These are phyloP conservation scores for Anagyrus pseudococci DNA, from an alignment of 2,888 invertebrate species.

Conservation along the genomic window DNA sequence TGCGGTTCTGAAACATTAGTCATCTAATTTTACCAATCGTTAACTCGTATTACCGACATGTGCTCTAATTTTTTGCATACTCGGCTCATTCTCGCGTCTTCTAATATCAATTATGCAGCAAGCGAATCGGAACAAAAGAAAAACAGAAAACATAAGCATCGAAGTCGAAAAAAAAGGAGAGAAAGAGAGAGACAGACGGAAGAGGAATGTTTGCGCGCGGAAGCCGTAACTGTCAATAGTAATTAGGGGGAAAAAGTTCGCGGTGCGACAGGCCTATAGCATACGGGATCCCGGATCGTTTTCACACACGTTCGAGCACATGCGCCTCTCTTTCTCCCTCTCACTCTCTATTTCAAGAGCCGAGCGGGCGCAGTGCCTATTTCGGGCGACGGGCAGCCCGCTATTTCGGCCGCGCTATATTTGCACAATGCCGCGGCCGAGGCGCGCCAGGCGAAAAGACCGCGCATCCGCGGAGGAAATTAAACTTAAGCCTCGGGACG, in stretches of 20 bases:
- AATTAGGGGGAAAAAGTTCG: constrained; percentile 29
- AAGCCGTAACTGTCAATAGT: constrained; percentile 16
- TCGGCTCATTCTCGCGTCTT: no score
- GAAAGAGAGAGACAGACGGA: no score
- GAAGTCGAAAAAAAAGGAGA: no score
- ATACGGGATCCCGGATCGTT: neutral
- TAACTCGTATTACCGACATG: no score
- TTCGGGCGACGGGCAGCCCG: constrained; percentile 17
- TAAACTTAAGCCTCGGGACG: constrained; percentile 35
- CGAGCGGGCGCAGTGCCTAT: constrained; percentile 19
- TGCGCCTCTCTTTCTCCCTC: no score
- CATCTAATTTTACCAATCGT: no score
- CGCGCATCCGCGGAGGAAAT: constrained; percentile 25
- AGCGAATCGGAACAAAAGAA: no score
- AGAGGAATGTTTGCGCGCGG: constrained; percentile 11
- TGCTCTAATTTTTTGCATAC: no score
- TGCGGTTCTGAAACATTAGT: no score
- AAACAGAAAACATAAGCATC: no score
- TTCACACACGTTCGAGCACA: neutral
- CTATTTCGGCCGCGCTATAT: constrained; percentile 36
- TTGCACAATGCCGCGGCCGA: constrained; percentile 18
- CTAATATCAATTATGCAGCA: no score
- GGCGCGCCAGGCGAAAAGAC: constrained; percentile 1
- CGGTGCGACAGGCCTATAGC: no score
- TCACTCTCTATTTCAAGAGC: constrained; percentile 33